Conservation (phyloP, 2,888 invertebrate genomes). For the Peribatodes rhomboidaria region DNA sequence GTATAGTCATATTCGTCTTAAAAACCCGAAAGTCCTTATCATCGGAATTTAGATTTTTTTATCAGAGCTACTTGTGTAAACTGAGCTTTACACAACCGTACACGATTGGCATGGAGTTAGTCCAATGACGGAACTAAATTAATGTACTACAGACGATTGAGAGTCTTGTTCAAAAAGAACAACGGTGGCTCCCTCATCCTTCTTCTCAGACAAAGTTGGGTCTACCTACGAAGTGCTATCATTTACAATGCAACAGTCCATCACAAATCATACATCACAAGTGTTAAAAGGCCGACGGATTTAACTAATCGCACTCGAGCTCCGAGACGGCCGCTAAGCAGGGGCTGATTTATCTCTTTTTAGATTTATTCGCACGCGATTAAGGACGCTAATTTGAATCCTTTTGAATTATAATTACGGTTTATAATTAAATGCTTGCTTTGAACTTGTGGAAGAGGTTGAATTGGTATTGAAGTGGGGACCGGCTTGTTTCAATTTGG, state of each 20-base stretch:
- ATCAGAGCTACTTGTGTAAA: no score
- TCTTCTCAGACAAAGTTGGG: background rate
- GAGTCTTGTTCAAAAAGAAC: background rate
- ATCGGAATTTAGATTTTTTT: no score
- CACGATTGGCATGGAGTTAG: no score
- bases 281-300: slow-evolving; percentile 24
- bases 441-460: background rate
- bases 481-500: background rate
- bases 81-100: no score
- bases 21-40: no score
- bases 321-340: slow-evolving; percentile 25
- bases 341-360: slow-evolving; percentile 31
- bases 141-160: no score
- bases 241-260: slow-evolving; percentile 22
- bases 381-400: slow-evolving; percentile 6
- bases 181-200: background rate
- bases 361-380: slow-evolving; percentile 26
- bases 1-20: no score
- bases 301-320: slow-evolving; percentile 31
- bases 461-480: background rate
- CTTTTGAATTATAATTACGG: background rate
- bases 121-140: no score
- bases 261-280: slow-evolving; percentile 37
- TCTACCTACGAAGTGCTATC: background rate
- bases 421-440: slow-evolving; percentile 9